Evolutionary conservation across 1,140 invertebrate species (phyloP).

Genomic region (Schlechtendalia chinensis): DNA sequence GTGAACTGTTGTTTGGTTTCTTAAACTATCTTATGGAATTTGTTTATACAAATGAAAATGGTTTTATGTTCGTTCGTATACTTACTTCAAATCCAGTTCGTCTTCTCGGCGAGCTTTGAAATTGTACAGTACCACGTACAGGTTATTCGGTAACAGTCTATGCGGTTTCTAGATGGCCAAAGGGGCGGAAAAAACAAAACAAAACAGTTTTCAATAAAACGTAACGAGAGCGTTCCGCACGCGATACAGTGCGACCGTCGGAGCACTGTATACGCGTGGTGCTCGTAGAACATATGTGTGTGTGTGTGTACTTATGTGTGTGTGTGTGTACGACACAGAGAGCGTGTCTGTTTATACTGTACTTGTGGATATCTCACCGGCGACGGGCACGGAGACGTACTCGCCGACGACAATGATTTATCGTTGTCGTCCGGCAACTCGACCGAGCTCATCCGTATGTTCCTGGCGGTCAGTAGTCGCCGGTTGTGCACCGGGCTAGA

Average conservation of each 20-base stretch:
- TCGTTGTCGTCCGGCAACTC: conserved; percentile 89
- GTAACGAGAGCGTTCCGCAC: not conserved
- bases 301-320: not conserved
- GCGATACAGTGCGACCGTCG: no score
- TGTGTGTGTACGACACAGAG: not conserved
- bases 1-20: no score
- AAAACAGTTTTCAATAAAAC: conserved; percentile 16
- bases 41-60: no score
- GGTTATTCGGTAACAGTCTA: conserved; percentile 80
- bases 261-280: no score
- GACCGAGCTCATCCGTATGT: conserved; percentile 86
- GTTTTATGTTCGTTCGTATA: no score
- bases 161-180: conserved; percentile 68
- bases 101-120: conserved; percentile 91
- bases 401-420: conserved; percentile 85
- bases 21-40: no score
- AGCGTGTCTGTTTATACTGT: not conserved
- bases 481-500: conserved; percentile 83
- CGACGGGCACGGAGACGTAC: conserved; percentile 87
- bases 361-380: conserved; percentile 61
- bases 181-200: conserved; percentile 52
- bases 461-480: conserved; percentile 71
- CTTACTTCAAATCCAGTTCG: conserved; percentile 87
- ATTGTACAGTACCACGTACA: conserved; percentile 93
- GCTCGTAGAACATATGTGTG: no score